A percentile compares a stretch with the other conserved stretches of the same genome.
Evolutionary conservation across 2,888 invertebrate genomes (phyloP).

Genomic region (Pachycephus smyrnensis): DNA sequence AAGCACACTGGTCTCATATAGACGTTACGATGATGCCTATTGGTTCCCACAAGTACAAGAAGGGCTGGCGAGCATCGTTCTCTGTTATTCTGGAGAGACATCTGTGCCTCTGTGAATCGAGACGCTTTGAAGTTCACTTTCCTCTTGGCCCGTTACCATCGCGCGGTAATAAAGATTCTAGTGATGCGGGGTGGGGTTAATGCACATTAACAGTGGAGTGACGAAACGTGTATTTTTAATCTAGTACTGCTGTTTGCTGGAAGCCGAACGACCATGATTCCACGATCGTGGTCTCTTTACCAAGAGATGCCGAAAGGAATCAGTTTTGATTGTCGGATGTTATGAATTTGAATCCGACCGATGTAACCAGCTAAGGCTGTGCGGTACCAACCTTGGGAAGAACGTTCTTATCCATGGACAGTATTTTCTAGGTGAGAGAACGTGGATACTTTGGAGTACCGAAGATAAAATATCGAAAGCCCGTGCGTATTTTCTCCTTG

Average conservation of each 20-base stretch:
- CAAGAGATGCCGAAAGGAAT: background rate
- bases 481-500: background rate
- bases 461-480: background rate
- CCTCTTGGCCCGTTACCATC: slow-evolving; percentile 5
- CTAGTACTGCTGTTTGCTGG: background rate
- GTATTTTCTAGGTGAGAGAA: background rate
- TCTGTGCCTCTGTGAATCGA: slow-evolving; percentile 3
- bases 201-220: slow-evolving; percentile 3
- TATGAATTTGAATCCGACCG: background rate
- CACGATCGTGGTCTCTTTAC: background rate
- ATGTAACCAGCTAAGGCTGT: background rate
- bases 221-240: slow-evolving; percentile 8
- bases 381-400: background rate
- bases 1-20: background rate
- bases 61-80: background rate
- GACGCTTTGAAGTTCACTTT: background rate
- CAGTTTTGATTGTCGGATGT: background rate
- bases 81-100: background rate
- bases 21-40: background rate
- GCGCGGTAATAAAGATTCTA: slow-evolving; percentile 5
- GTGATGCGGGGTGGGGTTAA: background rate
- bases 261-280: background rate
- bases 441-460: background rate
- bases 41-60: background rate
- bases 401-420: background rate